Base-by-base conservation (phyloP, 2,888 invertebrate species). In the Teleogryllus oceanicus region DNA sequence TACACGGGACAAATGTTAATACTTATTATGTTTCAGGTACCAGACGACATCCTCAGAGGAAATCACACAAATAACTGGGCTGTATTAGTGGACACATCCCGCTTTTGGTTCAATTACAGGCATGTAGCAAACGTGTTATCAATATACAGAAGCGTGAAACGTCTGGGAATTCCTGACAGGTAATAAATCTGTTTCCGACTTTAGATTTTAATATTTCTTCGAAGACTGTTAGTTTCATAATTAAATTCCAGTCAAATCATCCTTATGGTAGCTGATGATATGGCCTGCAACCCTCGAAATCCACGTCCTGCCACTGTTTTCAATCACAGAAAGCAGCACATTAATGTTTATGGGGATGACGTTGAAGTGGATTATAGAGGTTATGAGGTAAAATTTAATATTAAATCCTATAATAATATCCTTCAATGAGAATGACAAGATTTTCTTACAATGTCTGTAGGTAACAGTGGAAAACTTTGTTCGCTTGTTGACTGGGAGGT, bases 101-200 rank as follows among this genome's bases (percentile, higher is more conserved):
- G 99, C 80, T 99, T 99, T 88, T 99, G 99, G 99, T 99, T 99
- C 86, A 99, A 99, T 87, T 99, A 99, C 87, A 92, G 99, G 11
- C 99, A 99, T 92, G 98, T 99, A 50, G 98, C 99, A 5, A 99
- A 99, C 87, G 99, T 99, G 0, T 88, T 99, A 21, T 99, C 99
- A 0, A 96, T 99, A 82, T 99, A 99, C 86, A 92, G 98, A 16
- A 98, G 98, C 86, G 98, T 99, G 0, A 99, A 99, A 88, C 90
- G 99, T 20, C 89, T 99, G 5, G 99, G 99, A n/a, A 99, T 99
- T 84, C 99, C 99, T 0, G 99, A 99, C 87, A 90, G 90, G 90
- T 90, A 82, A 81, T 79, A 12, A 62, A 74, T 37, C 75, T 20
- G 74, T 20, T 75, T 50, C 2, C 2, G 2, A 49, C 13, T n/a